A percentile compares a stretch with the other conserved stretches of the same genome.
Conservation (phyloP, 2,797 vertebrate species). For the Halcyon leucocephala region DNA sequence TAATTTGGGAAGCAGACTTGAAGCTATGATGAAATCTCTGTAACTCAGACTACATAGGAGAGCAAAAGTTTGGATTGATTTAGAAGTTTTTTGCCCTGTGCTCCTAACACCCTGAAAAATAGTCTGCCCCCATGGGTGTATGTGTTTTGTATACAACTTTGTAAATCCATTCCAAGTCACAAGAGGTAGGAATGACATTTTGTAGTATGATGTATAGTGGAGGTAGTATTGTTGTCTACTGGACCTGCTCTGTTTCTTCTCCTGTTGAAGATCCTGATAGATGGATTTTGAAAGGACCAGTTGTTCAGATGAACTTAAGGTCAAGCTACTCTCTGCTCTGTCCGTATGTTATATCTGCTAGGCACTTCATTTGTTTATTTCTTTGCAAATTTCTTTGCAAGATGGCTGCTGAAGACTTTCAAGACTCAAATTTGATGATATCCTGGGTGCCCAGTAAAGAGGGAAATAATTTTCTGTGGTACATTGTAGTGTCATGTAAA, state of each 20-base stretch:
- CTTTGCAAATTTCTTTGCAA: background rate
- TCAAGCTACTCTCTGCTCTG: background rate
- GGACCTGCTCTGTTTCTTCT: background rate
- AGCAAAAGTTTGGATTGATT: background rate
- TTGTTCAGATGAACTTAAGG: background rate
- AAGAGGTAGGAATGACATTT: background rate
- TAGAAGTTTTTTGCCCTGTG: background rate
- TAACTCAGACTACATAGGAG: background rate
- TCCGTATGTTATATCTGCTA: background rate
- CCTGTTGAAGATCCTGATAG: background rate
- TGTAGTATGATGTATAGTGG: background rate
- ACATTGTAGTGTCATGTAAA: background rate
- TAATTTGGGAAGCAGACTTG: slow-evolving; percentile 2
- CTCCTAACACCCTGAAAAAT: background rate
- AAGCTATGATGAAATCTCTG: background rate
- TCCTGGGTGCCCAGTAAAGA: background rate
- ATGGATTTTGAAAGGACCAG: background rate
- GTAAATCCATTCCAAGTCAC: background rate
- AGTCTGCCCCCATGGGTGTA: background rate
- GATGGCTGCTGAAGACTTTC: background rate
- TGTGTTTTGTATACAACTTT: background rate
- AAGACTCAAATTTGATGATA: background rate
- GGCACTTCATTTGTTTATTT: background rate
- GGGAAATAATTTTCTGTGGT: slow-evolving; percentile 4
- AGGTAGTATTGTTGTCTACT: background rate